phyloP scores from a whole-genome alignment of 2,888 invertebrate genomes.

The Catonia carolina region DNA sequence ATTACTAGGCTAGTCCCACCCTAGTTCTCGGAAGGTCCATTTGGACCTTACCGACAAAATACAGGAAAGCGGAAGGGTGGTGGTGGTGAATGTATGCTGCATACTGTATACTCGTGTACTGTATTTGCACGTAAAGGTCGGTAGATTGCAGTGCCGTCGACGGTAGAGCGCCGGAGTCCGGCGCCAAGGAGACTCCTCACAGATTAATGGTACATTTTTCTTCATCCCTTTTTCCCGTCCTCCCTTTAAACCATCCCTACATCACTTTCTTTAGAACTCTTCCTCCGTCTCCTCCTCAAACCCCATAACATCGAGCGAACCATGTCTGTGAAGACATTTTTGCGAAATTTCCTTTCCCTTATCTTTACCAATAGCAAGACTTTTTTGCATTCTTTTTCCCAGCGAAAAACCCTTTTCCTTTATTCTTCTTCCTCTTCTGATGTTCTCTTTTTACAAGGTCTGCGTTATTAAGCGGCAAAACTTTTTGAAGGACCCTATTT shows the following conservation, averaged over 20 bases:
- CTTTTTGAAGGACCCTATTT: slow-evolving; percentile 15
- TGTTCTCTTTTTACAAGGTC: neutral
- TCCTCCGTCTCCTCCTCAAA: neutral
- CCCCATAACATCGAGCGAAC: neutral
- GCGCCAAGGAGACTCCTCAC: neutral
- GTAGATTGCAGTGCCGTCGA: no score
- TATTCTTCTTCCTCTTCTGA: neutral
- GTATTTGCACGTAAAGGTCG: no score
- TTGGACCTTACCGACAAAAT: no score
- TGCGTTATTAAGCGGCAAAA: slow-evolving; percentile 11
- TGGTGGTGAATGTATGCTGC: no score
- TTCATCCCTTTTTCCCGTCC: neutral
- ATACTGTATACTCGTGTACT: no score
- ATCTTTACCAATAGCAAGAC: slow-evolving; percentile 12
- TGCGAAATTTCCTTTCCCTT: slow-evolving; percentile 13
- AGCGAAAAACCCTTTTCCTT: neutral
- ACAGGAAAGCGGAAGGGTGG: no score
- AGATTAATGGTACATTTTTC: slow-evolving; percentile 11
- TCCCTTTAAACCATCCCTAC: neutral
- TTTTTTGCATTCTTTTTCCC: slow-evolving; percentile 8
- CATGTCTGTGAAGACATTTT: slow-evolving; percentile 4
- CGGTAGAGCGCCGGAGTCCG: no score
- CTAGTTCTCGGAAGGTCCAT: no score
- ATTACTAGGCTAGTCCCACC: no score
- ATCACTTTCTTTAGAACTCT: slow-evolving; percentile 8